These are phyloP conservation scores for Acanthochromis polyacanthus DNA, from an alignment of 2,113 vertebrate genomes.

Conservation along the genomic window DNA sequence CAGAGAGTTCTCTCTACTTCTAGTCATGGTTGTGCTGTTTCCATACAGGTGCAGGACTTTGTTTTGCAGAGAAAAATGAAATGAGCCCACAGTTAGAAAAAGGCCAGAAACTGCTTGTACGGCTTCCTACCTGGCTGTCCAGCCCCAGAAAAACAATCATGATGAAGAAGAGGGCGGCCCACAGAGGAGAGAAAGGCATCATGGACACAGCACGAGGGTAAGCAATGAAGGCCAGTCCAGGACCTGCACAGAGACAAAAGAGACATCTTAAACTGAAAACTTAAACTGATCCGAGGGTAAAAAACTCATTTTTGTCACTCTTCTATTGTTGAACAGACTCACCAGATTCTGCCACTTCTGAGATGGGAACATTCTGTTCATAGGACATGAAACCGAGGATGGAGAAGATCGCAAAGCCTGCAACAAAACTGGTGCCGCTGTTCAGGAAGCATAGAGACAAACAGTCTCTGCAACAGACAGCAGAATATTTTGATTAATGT, in stretches of 20 bases:
- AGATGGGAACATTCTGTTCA: slow-evolving; percentile 94
- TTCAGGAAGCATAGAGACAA: slow-evolving; percentile 93
- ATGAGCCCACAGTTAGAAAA: too few relatives aligned
- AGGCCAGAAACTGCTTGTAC: too few relatives aligned
- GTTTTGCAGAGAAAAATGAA: too few relatives aligned
- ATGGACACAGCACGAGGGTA: slow-evolving; percentile 96
- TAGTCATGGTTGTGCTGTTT: too few relatives aligned
- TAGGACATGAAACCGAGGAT: slow-evolving; percentile 97
- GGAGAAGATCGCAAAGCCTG: slow-evolving; percentile 97
- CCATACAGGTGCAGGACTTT: too few relatives aligned
- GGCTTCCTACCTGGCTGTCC: slow-evolving; percentile 81
- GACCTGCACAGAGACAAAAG: slow-evolving; percentile 83
- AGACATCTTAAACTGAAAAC: neutral
- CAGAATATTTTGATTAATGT: neutral
- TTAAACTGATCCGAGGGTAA: neutral
- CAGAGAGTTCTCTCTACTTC: too few relatives aligned
- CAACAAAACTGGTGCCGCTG: slow-evolving; percentile 95
- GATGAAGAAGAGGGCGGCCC: slow-evolving; percentile 95
- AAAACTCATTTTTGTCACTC: neutral
- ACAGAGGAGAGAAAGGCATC: slow-evolving; percentile 96
- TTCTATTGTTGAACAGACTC: slow-evolving; percentile 54
- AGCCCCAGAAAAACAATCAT: slow-evolving; percentile 95
- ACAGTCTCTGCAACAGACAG: slow-evolving; percentile 88
- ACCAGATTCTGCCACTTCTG: slow-evolving; percentile 95
- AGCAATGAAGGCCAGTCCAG: slow-evolving; percentile 97